Evolutionary conservation across 2,888 invertebrate species (phyloP), one percentile per base, ranked within the genome.

Genomic region (Liposcelis brunnea): DNA sequence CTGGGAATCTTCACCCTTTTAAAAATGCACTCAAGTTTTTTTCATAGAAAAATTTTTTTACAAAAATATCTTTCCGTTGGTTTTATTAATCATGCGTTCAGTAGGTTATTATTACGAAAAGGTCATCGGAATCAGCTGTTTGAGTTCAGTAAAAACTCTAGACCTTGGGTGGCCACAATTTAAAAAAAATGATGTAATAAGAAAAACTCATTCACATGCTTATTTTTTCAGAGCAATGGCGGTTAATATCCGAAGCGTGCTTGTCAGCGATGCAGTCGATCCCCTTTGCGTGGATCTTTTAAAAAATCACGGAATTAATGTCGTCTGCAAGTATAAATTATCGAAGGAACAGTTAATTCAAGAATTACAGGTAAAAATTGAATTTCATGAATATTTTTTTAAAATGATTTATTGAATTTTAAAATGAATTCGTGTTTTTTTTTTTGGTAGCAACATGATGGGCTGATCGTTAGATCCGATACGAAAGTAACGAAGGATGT

Each of bases 211-310:
- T n/a, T n/a, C n/a, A n/a, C n/a, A n/a, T n/a, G n/a, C n/a, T n/a
- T n/a, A n/a, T n/a, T n/a, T n/a, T n/a, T n/a, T n/a, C n/a, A 36
- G 15, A 14, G 47, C 35, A 31, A 54, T 54, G 56, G 49, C 56
- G 49, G 61, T 80, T 56, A 65, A 74, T 51, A 74, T 91, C 47
- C 74, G 75, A 57, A 80, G 76, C 51, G 91, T 95, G 47, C 67
- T 97, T 47, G 80, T 97, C 52, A 87, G 90, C 55, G 97, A 97
- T 64, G 87, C 90, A 26, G 86, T 95, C 2, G 91, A 94, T 58
- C 68, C 74, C 15, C 75, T 80, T 52, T 97, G 95, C 63, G 77
- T 80, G 2, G 74, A 85, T 52, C 75, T 93, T 36, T 70, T 97
- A 18, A 66, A 74, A 51, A 65, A 74, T 33, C 74, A 85, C 59